Evolutionary conservation across 2,113 vertebrate genomes (phyloP), one percentile per base, ranked within the genome.

Genomic region (Triplophysa dalaica): DNA sequence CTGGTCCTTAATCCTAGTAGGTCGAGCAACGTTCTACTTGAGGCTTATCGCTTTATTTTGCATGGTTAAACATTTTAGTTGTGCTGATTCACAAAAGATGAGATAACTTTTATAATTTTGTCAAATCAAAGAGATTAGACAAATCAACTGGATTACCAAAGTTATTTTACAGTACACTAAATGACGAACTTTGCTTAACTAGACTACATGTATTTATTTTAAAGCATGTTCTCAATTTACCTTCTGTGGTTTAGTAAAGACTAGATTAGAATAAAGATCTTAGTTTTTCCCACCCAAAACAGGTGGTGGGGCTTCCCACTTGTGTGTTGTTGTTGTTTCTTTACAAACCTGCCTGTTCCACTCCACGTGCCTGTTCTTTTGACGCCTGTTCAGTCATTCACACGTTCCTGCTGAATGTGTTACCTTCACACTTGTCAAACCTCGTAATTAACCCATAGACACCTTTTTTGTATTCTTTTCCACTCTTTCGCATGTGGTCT

Each of bases 341-440:
- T 48, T 22, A 16, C 22, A 70, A 50, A 48, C 52, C 58, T 69
- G 16, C 56, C 56, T 13, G 52, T 48, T 58, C 24, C 56, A 52
- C 13, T 61, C 2, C 4, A 19, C 54, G 0, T 52, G 19, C 62
- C 4, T 66, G 41, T 81, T 24, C 21, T 24, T 70, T 73, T 85
- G 80, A 78, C 60, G 33, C 41, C 50, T 50, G 38, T 29, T 63
- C 61, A 77, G 77, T 87, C 84, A 68, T 82, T 88, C 86, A 82
- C 72, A 56, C 58, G 72, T 88, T 82, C 70, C 81, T 83, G 87
- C 75, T 85, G 73, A 92, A 91, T 88, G 85, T 86, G 74, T 82
- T 87, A 85, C 87, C 84, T 88, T 80, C 73, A 65, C 60, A 80
- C 83, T 63, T 87, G 84, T 84, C 73, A 84, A 72, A 52, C 33